Conservation (phyloP, 2,113 vertebrate genomes). For the Acanthochromis polyacanthus region DNA sequence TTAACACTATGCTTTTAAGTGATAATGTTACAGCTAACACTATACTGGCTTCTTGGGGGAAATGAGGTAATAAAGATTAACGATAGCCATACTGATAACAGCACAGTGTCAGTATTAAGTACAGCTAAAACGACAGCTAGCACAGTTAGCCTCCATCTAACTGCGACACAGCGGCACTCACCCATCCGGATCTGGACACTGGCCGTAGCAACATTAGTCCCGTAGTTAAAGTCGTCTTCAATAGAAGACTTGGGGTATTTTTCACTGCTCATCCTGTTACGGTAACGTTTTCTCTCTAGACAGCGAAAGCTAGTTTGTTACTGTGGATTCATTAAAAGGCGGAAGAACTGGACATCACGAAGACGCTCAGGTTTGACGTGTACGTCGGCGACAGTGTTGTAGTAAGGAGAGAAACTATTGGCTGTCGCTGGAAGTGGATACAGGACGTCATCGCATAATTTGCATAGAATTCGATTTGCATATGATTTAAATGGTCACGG, state of each 20-base stretch:
- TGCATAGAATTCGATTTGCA: too few relatives aligned
- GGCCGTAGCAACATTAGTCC: conserved; percentile 92
- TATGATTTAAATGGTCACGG: too few relatives aligned
- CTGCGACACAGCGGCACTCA: conserved; percentile 57
- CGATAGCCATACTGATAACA: too few relatives aligned
- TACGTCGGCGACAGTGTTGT: too few relatives aligned
- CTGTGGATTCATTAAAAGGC: too few relatives aligned
- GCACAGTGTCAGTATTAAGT: too few relatives aligned
- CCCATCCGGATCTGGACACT: conserved; percentile 96
- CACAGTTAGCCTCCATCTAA: neutral
- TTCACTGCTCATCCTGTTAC: conserved; percentile 69
- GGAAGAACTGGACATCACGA: too few relatives aligned
- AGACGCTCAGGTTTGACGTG: too few relatives aligned
- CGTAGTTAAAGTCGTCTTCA: conserved; percentile 97
- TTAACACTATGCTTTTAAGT: neutral
- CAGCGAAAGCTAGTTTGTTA: neutral
- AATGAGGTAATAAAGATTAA: too few relatives aligned
- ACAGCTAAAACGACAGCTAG: neutral
- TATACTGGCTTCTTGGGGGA: neutral
- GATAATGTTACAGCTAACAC: neutral
- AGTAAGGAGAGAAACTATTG: too few relatives aligned
- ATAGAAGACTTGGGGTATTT: conserved; percentile 89
- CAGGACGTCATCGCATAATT: too few relatives aligned
- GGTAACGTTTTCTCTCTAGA: neutral
- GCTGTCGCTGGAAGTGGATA: too few relatives aligned